Conservation (phyloP, 2,113 vertebrate genomes). For the Eurypyga helias region DNA sequence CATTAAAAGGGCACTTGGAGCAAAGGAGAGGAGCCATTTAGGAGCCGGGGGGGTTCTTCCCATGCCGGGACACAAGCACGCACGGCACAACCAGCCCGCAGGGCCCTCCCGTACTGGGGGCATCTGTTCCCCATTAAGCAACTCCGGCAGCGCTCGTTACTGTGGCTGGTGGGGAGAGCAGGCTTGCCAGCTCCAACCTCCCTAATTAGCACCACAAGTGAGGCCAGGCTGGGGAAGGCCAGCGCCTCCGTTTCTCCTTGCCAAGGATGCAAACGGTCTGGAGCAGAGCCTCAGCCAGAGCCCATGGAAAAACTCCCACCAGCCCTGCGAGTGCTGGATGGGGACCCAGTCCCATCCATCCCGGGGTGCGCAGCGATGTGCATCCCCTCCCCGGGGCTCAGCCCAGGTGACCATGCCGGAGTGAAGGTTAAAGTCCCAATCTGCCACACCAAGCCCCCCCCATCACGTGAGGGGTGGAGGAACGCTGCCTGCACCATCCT, state of each 20-base stretch:
- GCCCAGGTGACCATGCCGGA: rapidly evolving
- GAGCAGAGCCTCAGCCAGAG: not conserved
- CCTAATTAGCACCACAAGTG: constrained; percentile 33
- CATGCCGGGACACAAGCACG: rapidly evolving
- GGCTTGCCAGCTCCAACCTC: constrained; percentile 35
- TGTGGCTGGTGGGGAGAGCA: not conserved
- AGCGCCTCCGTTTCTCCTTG: not conserved
- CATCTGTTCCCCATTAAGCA: constrained; percentile 39
- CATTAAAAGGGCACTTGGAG: rapidly evolving
- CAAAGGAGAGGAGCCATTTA: too few species aligned
- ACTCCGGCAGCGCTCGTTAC: not conserved
- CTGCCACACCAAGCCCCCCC: rapidly evolving
- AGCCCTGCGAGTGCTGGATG: rapidly evolving
- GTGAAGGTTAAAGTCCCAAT: rapidly evolving
- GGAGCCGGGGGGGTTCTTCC: not conserved
- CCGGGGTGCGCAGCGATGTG: rapidly evolving
- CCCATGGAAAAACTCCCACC: not conserved
- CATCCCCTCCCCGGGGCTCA: not conserved
- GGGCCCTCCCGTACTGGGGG: not conserved
- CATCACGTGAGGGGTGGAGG: rapidly evolving
- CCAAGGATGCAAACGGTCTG: constrained; percentile 28
- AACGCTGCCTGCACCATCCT: not conserved
- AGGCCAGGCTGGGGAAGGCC: constrained; percentile 35
- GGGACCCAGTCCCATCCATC: rapidly evolving
- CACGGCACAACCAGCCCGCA: not conserved